These are phyloP conservation scores for Gasterosteus aculeatus DNA, from an alignment of 2,113 vertebrate genomes.

Conservation along the genomic window DNA sequence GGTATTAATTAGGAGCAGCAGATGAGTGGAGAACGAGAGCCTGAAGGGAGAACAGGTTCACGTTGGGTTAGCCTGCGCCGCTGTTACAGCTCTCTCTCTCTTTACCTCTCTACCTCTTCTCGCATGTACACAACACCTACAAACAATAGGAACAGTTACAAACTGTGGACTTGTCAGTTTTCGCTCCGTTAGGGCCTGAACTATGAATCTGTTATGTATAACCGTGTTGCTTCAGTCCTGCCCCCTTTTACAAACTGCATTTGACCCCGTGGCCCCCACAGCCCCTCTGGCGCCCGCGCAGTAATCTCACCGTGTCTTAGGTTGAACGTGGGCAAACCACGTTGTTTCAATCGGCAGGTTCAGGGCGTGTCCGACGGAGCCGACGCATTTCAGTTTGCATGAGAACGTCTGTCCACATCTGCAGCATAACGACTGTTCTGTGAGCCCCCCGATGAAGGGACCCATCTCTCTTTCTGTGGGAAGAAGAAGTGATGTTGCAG, in stretches of 20 bases:
- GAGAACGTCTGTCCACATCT: constrained; percentile 17
- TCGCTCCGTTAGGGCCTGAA: constrained; percentile 26
- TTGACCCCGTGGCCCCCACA: not conserved
- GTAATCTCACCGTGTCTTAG: not conserved
- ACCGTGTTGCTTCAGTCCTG: constrained; percentile 3
- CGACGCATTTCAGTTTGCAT: constrained; percentile 4
- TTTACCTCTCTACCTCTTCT: not conserved
- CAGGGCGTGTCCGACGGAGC: constrained; percentile 1
- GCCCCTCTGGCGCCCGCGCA: not conserved
- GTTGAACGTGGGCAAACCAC: not conserved
- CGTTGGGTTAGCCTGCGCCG: constrained; percentile 68
- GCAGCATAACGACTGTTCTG: not conserved
- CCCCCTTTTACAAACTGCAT: not conserved
- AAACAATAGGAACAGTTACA: constrained; percentile 45
- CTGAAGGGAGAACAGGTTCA: constrained; percentile 77
- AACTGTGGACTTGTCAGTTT: constrained; percentile 32
- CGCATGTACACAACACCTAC: constrained; percentile 20
- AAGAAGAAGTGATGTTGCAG: not conserved
- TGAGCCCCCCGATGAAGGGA: not conserved
- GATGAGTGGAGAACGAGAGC: constrained; percentile 74
- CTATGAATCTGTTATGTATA: constrained; percentile 13
- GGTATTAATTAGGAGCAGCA: constrained; percentile 81
- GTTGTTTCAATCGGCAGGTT: not conserved
- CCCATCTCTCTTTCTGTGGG: not conserved
- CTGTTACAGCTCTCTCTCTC: constrained; percentile 24